Conservation (phyloP, 2,113 vertebrate species). For the Phrynosoma platyrhinos region DNA sequence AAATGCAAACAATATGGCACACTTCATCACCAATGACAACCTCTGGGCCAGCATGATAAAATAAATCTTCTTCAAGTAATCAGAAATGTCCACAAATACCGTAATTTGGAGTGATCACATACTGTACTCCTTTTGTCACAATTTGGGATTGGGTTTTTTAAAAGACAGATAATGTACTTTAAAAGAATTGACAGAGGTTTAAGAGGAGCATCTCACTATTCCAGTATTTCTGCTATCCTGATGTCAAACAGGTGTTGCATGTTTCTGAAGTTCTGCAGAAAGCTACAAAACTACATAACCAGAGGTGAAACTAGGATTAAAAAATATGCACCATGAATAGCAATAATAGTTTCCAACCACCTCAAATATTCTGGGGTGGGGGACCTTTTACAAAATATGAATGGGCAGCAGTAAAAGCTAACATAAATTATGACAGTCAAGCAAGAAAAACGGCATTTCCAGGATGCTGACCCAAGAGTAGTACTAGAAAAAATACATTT, state of each 20-base stretch:
- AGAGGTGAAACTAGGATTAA: neutral
- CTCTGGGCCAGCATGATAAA: neutral
- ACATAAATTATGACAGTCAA: neutral
- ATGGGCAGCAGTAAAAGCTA: neutral
- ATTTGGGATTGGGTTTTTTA: neutral
- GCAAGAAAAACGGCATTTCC: neutral
- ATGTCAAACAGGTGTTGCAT: neutral
- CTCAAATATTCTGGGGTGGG: neutral
- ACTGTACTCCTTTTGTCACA: neutral
- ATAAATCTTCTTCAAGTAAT: neutral
- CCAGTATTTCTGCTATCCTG: neutral
- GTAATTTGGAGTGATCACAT: neutral
- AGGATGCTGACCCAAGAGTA: neutral
- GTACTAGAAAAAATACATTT: neutral
- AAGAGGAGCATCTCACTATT: neutral
- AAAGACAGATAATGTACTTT: neutral
- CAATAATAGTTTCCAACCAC: neutral
- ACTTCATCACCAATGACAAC: neutral
- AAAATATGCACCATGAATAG: neutral
- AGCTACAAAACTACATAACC: too few species aligned
- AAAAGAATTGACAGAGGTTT: neutral
- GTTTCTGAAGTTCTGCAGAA: neutral
- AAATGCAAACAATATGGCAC: neutral
- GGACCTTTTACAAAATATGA: neutral
- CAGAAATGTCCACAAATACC: neutral